Evolutionary conservation across 2,797 vertebrate species (phyloP), one percentile per base, ranked within the genome.

Genomic region (Neosilurus mollespiculum): DNA sequence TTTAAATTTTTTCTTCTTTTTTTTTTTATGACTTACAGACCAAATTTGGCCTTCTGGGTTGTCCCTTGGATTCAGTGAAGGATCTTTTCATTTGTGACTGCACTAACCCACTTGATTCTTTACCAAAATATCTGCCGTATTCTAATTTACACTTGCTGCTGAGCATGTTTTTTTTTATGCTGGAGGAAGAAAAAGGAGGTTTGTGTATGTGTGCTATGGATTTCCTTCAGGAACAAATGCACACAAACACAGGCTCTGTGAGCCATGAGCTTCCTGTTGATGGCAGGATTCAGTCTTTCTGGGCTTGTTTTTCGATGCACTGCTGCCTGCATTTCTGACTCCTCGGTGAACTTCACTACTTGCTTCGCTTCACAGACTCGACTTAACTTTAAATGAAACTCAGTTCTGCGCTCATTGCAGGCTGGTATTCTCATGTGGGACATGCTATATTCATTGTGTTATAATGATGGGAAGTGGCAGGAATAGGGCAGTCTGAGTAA

Each of bases 201-300:
- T 37, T 2, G 30, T 76, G 86, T 89, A 91, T 72, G 66, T 65
- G 58, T 83, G 8, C n/a, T 72, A 30, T 80, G 59, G 20, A 78
- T 85, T 86, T 87, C 69, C 81, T 79, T 24, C 11, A 73, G 81
- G 51, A 49, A 37, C 34, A 34, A 24, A 66, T 11, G 67, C 75
- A 85, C 66, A 77, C 73, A 85, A 82, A 80, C 65, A 1, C 34
- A 67, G 34, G 64, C 26, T 24, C 78, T n/a, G 56, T 67, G 64
- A 82, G 83, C 81, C 75, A 24, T 37, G 4, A 11, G 14, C 89
- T 90, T 92, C 89, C 89, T 87, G 87, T 88, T 87, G 85, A 88
- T 87, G 79, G 77, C 81, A 77, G 66, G 49, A 69, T 83, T 87
- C 76, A 84, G 73, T 72, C 78, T 84, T 80, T 49, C 16, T 16